phyloP scores from a whole-genome alignment of 1,140 invertebrate genomes.

The Globodera rostochiensis region DNA sequence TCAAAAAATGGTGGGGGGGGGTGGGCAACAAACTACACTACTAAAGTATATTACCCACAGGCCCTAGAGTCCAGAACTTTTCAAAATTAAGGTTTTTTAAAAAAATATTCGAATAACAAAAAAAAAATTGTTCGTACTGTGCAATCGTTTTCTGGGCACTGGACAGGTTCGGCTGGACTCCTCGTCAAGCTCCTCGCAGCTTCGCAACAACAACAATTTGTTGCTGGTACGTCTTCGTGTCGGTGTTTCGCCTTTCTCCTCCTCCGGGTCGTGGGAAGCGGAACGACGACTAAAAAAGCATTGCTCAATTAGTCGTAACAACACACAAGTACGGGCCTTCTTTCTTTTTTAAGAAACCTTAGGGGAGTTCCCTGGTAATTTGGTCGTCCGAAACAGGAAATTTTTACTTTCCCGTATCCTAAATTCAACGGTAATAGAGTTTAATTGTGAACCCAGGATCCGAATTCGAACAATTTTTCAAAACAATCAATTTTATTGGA shows the following conservation, averaged over 20 bases:
- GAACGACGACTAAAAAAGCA: conserved; percentile 8
- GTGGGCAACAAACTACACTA: too few relatives aligned
- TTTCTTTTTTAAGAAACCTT: background rate
- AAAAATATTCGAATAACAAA: conserved; percentile 8
- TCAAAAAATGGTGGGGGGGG: too few relatives aligned
- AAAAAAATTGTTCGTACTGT: conserved; percentile 29
- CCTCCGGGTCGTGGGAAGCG: conserved; percentile 17
- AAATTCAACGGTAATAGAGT: too few relatives aligned
- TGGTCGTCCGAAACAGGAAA: too few relatives aligned
- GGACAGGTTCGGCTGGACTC: conserved; percentile 32
- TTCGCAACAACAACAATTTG: conserved; percentile 1
- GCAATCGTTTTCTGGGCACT: conserved; percentile 37
- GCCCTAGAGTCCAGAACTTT: background rate
- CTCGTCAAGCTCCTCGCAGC: background rate
- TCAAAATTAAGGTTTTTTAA: background rate
- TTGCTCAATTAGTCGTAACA: background rate
- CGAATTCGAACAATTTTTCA: too few relatives aligned
- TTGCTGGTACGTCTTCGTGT: background rate
- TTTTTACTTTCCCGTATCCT: too few relatives aligned
- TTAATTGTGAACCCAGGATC: too few relatives aligned
- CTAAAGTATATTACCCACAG: too few relatives aligned
- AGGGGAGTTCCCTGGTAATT: too few relatives aligned
- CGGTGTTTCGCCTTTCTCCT: background rate
- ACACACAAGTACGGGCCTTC: background rate
- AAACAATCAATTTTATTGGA: too few relatives aligned